A percentile compares a stretch with the other conserved stretches of the same genome.
Evolutionary conservation across 2,113 vertebrate genomes (phyloP).

Genomic region (Bufo bufo): DNA sequence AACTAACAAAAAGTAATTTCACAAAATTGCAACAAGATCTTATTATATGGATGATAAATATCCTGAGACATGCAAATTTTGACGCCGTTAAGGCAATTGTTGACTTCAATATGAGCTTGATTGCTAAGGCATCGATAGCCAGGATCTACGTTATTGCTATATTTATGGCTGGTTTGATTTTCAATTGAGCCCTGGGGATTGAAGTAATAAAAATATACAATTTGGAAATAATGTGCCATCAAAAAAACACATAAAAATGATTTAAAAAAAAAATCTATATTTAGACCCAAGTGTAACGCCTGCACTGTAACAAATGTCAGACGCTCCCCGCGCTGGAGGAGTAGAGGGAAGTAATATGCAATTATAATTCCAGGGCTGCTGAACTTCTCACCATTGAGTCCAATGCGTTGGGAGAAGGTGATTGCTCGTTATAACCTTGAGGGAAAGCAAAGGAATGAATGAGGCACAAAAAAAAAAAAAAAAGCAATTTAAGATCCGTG

Average conservation of each 20-base stretch:
- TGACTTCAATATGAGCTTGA: slow-evolving; percentile 26
- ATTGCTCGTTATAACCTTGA: slow-evolving; percentile 50
- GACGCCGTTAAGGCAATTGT: background rate
- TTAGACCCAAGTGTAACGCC: slow-evolving; percentile 29
- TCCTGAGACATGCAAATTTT: background rate
- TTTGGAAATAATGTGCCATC: slow-evolving; percentile 49
- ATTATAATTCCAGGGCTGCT: slow-evolving; percentile 49
- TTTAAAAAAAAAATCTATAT: slow-evolving; percentile 47
- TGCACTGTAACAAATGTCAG: slow-evolving; percentile 24
- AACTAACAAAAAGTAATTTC: slow-evolving; percentile 9
- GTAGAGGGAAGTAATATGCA: slow-evolving; percentile 37
- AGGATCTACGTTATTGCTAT: slow-evolving; percentile 47
- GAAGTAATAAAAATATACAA: slow-evolving; percentile 50
- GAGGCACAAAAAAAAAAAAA: slow-evolving; percentile 20
- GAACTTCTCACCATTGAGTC: slow-evolving; percentile 47
- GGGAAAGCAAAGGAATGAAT: background rate
- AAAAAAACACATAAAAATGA: slow-evolving; percentile 36
- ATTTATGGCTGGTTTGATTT: slow-evolving; percentile 55
- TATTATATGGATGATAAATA: slow-evolving; percentile 32
- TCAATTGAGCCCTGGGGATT: slow-evolving; percentile 43
- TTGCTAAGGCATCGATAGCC: slow-evolving; percentile 5
- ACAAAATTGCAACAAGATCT: background rate
- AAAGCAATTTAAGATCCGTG: slow-evolving; percentile 1
- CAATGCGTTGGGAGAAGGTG: slow-evolving; percentile 29
- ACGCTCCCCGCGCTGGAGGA: slow-evolving; percentile 7